Evolutionary conservation across 2,113 vertebrate species (phyloP), one percentile per base, ranked within the genome.

Genomic region (Mungos mungo): DNA sequence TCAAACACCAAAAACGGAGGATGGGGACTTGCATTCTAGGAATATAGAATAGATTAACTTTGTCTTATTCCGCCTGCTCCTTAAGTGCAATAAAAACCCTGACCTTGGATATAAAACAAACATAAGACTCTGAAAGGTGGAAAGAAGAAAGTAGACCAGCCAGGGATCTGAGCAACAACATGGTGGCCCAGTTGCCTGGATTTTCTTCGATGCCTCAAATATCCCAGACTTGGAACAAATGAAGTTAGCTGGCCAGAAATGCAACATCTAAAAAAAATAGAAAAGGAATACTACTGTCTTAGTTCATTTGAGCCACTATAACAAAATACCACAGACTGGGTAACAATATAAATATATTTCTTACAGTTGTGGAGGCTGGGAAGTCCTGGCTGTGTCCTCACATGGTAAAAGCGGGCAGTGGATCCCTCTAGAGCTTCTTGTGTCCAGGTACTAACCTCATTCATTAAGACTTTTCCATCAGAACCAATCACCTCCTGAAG

Each of bases 1-100:
- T 95, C 72, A 98, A 85, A 98, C 92, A 98, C 95, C 71, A 98
- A 85, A 98, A 98, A 98, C 95, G 97, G 96, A 98, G 97, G 92
- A 95, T 90, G 96, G 93, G 97, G 96, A 98, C 96, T 97, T 96
- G 93, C 81, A 97, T 96, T 91, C 74, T 88, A 52, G 74, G 21
- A 69, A 68, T 12, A 27, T 4, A 93, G 21, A 9, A 14, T 87
- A 68, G 21, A n/a, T 69, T 29, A 16, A 93, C 10, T 87, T 93
- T 79, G 47, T 31, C 60, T 47, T 93, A 45, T 45, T 87, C 35
- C 41, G 27, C 35, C 21, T 80, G n/a, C n/a, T 45, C 50, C 57
- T 35, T 79, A 68, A 69, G 38, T 79, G 57, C 35, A 80, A 38
- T 47, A 11, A 80, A 76, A 80, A 45, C 35, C 25, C 47, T n/a